Evolutionary conservation across 2,888 invertebrate species (phyloP).

Genomic region (Drosophila mayaguana): DNA sequence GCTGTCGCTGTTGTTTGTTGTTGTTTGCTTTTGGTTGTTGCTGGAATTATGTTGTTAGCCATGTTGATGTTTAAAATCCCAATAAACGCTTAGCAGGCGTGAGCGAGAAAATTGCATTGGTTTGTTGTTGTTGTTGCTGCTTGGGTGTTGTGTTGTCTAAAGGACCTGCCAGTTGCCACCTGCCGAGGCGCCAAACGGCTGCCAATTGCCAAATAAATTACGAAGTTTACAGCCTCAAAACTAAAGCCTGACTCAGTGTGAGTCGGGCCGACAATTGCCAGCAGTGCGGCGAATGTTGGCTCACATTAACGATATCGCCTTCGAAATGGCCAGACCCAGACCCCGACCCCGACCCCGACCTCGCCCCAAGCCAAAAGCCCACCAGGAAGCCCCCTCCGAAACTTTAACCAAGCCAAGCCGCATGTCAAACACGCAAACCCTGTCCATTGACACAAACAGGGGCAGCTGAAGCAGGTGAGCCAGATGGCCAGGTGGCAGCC

Average conservation of each 20-base stretch:
- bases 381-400: conserved; percentile 40
- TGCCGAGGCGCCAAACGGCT: conserved; percentile 51
- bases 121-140: conserved; percentile 7
- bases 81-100: conserved; percentile 53
- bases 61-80: conserved; percentile 57
- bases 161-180: conserved; percentile 12
- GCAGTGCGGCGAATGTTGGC: conserved; percentile 33
- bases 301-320: conserved; percentile 79
- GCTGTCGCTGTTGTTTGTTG: conserved; percentile 12
- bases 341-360: conserved; percentile 1
- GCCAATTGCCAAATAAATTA: conserved; percentile 78
- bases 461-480: conserved; percentile 21
- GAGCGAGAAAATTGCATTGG: conserved; percentile 46
- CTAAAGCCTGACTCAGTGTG: conserved; percentile 15
- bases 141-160: conserved; percentile 10
- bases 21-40: conserved; percentile 42
- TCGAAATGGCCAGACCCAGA: conserved; percentile 60
- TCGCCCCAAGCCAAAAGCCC: conserved; percentile 29
- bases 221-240: conserved; percentile 61
- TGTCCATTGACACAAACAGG: conserved; percentile 60
- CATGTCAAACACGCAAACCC: conserved; percentile 77
- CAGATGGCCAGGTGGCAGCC: conserved; percentile 48
- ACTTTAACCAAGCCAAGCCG: conserved; percentile 68
- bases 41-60: conserved; percentile 75
- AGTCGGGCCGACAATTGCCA: background rate